A percentile compares a stretch with the other conserved stretches of the same genome.
These are phyloP conservation scores for Euproctis similis DNA, from an alignment of 2,888 invertebrate species.

Conservation along the genomic window DNA sequence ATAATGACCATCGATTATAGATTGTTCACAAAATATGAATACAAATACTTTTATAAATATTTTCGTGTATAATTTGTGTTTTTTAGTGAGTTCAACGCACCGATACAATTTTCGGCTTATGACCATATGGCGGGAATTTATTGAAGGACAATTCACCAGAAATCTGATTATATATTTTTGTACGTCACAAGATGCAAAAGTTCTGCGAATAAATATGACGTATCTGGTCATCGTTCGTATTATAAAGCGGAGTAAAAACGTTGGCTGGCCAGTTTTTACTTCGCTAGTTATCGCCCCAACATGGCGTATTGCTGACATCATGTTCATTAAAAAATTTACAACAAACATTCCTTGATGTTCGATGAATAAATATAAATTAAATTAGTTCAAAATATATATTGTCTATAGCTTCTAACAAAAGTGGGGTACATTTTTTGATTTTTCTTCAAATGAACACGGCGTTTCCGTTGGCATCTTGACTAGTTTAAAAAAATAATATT, in stretches of 20 bases:
- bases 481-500: too few relatives aligned
- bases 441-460: too few relatives aligned
- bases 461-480: too few relatives aligned
- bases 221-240: slow-evolving; percentile 14
- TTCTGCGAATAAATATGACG: slow-evolving; percentile 32
- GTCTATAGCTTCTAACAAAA: too few relatives aligned
- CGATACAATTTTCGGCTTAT: slow-evolving; percentile 29
- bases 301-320: slow-evolving; percentile 18
- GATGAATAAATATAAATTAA: too few relatives aligned
- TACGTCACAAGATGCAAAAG: slow-evolving; percentile 24
- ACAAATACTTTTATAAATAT: slow-evolving; percentile 7
- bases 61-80: slow-evolving; percentile 5
- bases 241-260: slow-evolving; percentile 11
- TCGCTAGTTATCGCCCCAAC: slow-evolving; percentile 7
- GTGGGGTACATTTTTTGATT: too few relatives aligned
- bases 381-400: too few relatives aligned
- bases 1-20: too few relatives aligned
- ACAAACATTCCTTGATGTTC: slow-evolving; percentile 6
- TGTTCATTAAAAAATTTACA: slow-evolving; percentile 16
- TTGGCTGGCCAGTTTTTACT: slow-evolving; percentile 16
- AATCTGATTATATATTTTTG: slow-evolving; percentile 52
- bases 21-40: slow-evolving; percentile 7
- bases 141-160: slow-evolving; percentile 45
- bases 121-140: slow-evolving; percentile 30
- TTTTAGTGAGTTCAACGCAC: slow-evolving; percentile 40